A percentile compares a stretch with the other conserved stretches of the same genome.
Evolutionary conservation across 2,113 vertebrate genomes (phyloP).

Genomic region (Accipiter cooperii): DNA sequence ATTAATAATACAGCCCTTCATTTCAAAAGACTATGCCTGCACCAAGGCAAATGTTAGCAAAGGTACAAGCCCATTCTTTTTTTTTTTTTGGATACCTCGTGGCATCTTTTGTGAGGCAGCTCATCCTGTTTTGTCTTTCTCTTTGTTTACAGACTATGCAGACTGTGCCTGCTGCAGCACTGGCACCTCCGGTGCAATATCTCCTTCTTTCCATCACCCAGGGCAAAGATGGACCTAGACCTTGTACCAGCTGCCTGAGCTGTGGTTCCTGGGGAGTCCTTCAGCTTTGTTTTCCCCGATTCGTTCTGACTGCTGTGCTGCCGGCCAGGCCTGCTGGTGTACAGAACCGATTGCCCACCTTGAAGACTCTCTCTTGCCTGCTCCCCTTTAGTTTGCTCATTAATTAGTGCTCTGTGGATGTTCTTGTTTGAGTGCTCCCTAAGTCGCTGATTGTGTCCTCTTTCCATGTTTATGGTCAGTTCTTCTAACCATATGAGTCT

Average conservation of each 20-base stretch:
- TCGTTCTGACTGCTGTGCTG: slow-evolving; percentile 58
- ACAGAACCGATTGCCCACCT: not conserved
- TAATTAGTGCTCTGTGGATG: slow-evolving; percentile 6
- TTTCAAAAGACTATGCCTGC: not conserved
- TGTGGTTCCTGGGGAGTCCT: slow-evolving; percentile 32
- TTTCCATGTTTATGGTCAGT: not conserved
- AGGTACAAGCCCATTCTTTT: not conserved
- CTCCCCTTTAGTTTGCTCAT: not conserved
- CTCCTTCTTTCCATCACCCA: not conserved
- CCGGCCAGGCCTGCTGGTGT: not conserved
- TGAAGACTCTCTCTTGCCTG: not conserved
- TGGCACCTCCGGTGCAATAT: not conserved
- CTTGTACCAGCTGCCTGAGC: slow-evolving; percentile 50
- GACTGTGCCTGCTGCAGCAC: not conserved
- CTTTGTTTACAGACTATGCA: slow-evolving; percentile 11
- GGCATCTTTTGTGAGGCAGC: not conserved
- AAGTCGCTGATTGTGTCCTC: not conserved
- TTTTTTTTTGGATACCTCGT: not conserved
- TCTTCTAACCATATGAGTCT: not conserved
- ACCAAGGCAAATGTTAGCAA: not conserved
- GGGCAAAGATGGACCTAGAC: slow-evolving; percentile 25
- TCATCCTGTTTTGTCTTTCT: slow-evolving; percentile 33
- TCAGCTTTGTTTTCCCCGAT: slow-evolving; percentile 24
- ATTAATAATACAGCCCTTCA: not conserved
- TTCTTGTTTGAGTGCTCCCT: not conserved